Evolutionary conservation across 92 coral and sea anemone genomes (phyloP), one percentile per base, ranked within the genome.

Genomic region (Pocillopora meandrina): DNA sequence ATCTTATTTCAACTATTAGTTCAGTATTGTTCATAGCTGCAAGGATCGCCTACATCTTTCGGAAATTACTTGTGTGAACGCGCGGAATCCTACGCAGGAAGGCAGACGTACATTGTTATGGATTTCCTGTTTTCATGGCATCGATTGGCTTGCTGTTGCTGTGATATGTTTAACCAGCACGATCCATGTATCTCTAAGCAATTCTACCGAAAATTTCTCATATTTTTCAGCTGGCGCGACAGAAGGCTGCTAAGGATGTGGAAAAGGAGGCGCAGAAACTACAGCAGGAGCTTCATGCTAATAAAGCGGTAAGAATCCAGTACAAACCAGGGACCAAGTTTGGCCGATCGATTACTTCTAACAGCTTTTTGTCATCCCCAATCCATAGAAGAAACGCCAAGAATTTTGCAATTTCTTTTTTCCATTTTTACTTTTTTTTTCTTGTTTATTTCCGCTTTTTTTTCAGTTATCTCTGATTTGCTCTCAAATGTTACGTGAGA

Each of bases 191-290:
- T 3, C 9, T 23, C 18, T 52, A 3, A 11, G 0, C 35, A 33
- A 14, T 65, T 65, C 7, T 11, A 13, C 13, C 0, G 36, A n/a
- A 33, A 65, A 33, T 6, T n/a, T 65, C 16, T 12, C 49, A 1
- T 68, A 9, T 69, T 71, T 81, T 81, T 58, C 19, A 82, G 77
- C 49, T 71, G 61, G 85, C 71, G 71, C 77, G 94, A 56, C 98
- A 95, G 79, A 95, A 91, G 76, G 96, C 96, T 21, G 92, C 91
- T 18, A 95, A 90, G 68, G 98, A 93, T 63, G 96, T 85, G 14
- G 96, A 95, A 57, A 79, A 80, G 21, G 98, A 95, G 61, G 96
- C 92, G 10, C 90, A 87, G 26, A 90, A 91, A 78, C 85, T 78
- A 56, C 93, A 91, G 26, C 89, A 86, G 47, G 98, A 95, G 36